Percentiles rank a stretch among this genome's conserved stretches.
phyloP scores from a whole-genome alignment of 1,140 invertebrate genomes.

The Monochamus saltuarius region DNA sequence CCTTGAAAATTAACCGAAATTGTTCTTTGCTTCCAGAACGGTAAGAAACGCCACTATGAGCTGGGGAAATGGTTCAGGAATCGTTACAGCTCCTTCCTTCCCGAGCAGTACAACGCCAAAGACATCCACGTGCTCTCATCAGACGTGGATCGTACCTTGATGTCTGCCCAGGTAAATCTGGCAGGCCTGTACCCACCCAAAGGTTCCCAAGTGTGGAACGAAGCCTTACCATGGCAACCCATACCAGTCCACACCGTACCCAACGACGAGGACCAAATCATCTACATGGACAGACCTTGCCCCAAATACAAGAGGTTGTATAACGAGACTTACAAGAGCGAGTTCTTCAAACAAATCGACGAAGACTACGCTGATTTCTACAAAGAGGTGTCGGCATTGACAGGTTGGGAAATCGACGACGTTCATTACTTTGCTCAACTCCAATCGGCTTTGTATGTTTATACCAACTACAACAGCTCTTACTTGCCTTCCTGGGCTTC shows the following conservation, averaged over 20 bases:
- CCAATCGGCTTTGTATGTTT: conserved; percentile 67
- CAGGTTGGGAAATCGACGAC: conserved; percentile 58
- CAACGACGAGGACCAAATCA: conserved; percentile 63
- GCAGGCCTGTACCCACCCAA: conserved; percentile 75
- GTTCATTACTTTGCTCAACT: conserved; percentile 59
- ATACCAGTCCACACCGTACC: conserved; percentile 82
- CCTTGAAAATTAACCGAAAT: neutral
- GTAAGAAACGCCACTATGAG: conserved; percentile 73
- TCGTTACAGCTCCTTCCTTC: conserved; percentile 63
- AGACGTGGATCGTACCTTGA: conserved; percentile 82
- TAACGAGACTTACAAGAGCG: conserved; percentile 44
- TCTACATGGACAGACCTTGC: conserved; percentile 61
- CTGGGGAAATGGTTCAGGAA: conserved; percentile 74
- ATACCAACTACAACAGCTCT: conserved; percentile 42
- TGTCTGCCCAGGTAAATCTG: conserved; percentile 81
- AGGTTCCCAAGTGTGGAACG: conserved; percentile 67
- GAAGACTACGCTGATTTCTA: conserved; percentile 62
- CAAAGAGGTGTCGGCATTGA: conserved; percentile 60
- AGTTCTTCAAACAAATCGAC: conserved; percentile 58
- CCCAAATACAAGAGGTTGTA: conserved; percentile 61
- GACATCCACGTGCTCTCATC: conserved; percentile 62
- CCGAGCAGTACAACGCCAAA: conserved; percentile 52
- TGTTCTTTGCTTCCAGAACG: conserved; percentile 57
- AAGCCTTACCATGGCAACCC: conserved; percentile 77
- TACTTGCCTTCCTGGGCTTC: neutral